Conservation (phyloP, 2,113 vertebrate species). For the Eidolon helvum region DNA sequence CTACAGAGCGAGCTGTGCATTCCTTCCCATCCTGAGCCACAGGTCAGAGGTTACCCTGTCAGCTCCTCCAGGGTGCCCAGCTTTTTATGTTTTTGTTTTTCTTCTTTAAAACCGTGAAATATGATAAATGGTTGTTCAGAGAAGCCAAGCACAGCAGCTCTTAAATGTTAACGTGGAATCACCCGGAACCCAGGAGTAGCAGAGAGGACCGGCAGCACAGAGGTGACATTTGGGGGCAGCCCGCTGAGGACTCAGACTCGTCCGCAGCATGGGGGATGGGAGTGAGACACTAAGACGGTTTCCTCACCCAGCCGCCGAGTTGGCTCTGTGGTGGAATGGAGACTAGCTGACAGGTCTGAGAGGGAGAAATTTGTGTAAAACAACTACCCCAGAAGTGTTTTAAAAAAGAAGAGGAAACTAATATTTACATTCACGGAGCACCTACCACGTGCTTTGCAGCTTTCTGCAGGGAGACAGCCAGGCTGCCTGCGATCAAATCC, state of each 20-base stretch:
- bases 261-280: neutral
- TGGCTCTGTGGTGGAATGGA: neutral
- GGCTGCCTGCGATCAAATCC: neutral
- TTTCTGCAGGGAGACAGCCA: neutral
- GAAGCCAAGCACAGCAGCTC: neutral
- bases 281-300: neutral
- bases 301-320: neutral
- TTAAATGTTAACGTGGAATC: neutral
- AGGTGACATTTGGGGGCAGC: neutral
- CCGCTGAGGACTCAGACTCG: neutral
- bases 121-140: constrained; percentile 43
- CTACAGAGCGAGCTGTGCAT: neutral
- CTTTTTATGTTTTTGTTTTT: constrained; percentile 1
- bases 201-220: neutral
- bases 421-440: neutral
- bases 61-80: neutral
- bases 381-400: neutral
- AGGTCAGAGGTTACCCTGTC: constrained; percentile 13
- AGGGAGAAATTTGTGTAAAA: neutral
- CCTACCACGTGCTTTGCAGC: neutral
- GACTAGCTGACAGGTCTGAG: too few relatives aligned
- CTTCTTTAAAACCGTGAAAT: constrained; percentile 15
- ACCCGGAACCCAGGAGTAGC: neutral
- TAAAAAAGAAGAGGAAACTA: neutral
- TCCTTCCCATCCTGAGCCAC: neutral